Base-by-base conservation (phyloP, 2,888 invertebrate species). In the Pterostichus niger region DNA sequence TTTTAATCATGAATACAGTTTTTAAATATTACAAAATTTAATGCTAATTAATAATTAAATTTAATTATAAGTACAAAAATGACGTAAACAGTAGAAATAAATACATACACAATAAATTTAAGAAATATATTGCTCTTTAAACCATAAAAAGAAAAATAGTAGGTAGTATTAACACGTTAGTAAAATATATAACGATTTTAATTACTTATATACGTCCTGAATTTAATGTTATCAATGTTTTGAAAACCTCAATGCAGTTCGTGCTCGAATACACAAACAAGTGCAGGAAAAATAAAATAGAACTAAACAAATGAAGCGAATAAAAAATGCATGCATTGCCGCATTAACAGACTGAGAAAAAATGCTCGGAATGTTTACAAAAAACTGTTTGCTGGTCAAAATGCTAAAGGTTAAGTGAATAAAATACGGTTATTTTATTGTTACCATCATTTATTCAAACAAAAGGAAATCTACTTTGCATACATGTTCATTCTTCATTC, bases 371-470 rank as follows among this genome's bases (percentile, higher is more conserved):
- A 64, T 64, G 64, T 64, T 64, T 13, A 33, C 13, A 64, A 59
- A 59, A 59, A 59, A 59, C 35, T 64, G 64, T 64, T 64, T 64
- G 35, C 35, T 64, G 64, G n/a, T 33, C 11, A 64, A 59, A 59
- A 13, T 56, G 59, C 6, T 64, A 24, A 24, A 24, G 24, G 24
- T 35, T 64, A 5, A 64, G n/a, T 6, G 35, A 35, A 64, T 35
- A 35, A 13, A 13, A 35, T 64, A 64, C 35, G 33, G 49, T 13
- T 49, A 49, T 49, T 49, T 49, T 49, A 35, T 64, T 64, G 33
- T 64, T 64, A 64, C 64, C 35, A 64, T 33, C 33, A n/a, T 35
- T 35, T 64, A 59, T 64, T 59, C 59, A 24, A 61, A 61, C 61
- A 64, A 35, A 9, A 31, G 1, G n/a, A 64, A 64, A 13, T 59